Evolutionary conservation across 1,140 invertebrate species (phyloP).

Genomic region (Leptinotarsa undecemlineata): DNA sequence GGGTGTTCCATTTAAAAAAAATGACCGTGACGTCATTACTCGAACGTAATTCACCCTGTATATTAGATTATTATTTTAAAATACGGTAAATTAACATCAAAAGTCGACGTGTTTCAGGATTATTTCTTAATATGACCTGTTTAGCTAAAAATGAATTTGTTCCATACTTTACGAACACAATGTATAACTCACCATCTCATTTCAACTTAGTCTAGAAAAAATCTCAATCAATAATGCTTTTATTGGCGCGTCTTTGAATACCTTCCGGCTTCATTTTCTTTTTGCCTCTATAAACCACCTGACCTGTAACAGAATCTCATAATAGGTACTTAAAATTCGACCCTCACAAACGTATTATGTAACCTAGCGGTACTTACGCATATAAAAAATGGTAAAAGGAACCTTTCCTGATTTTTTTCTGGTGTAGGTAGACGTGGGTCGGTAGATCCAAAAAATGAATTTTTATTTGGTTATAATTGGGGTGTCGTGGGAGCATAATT

Average conservation of each 20-base stretch:
- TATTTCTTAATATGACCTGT: too few relatives aligned
- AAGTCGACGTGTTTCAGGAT: too few relatives aligned
- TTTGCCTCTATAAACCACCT: conserved; percentile 29
- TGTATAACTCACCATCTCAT: too few relatives aligned
- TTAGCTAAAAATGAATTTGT: too few relatives aligned
- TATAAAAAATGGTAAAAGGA: neutral
- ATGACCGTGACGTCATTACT: too few relatives aligned
- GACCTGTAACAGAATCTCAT: conserved; percentile 34
- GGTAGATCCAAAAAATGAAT: neutral
- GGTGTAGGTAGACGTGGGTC: neutral
- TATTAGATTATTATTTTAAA: too few relatives aligned
- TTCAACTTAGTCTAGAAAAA: too few relatives aligned
- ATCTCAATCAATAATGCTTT: too few relatives aligned
- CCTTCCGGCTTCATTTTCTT: conserved; percentile 17
- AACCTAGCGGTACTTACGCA: conserved; percentile 7
- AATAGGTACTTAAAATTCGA: conserved; percentile 24
- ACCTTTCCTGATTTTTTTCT: neutral
- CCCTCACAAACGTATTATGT: conserved; percentile 9
- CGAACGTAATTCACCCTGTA: too few relatives aligned
- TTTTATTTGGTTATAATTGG: neutral
- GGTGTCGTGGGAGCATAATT: neutral
- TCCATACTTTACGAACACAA: too few relatives aligned
- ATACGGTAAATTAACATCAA: too few relatives aligned
- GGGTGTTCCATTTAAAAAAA: too few relatives aligned
- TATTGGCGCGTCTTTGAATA: neutral